Conservation (phyloP, 2,113 vertebrate species). For the Bostrychus sinensis region DNA sequence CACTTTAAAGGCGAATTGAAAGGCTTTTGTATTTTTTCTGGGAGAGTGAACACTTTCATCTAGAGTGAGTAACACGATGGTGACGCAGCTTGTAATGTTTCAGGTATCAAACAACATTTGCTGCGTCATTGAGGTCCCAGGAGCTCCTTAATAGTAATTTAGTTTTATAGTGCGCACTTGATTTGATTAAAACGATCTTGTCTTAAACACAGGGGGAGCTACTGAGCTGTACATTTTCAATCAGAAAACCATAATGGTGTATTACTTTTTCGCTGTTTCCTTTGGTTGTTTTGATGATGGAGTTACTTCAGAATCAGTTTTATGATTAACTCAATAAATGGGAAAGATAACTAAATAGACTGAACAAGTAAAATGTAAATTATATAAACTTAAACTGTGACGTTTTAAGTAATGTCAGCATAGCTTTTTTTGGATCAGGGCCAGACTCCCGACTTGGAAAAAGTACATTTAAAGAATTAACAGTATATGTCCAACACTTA, state of each 20-base stretch:
- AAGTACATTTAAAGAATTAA: not conserved
- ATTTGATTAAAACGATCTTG: conserved; percentile 66
- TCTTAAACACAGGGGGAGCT: conserved; percentile 57
- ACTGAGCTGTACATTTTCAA: conserved; percentile 24
- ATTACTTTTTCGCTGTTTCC: not conserved
- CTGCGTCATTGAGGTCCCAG: conserved; percentile 63
- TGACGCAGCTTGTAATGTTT: conserved; percentile 53
- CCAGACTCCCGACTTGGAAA: not conserved
- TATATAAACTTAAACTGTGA: not conserved
- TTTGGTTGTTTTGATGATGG: not conserved
- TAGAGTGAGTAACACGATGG: conserved; percentile 13
- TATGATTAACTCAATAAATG: not conserved
- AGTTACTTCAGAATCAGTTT: too few species aligned
- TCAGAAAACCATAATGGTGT: not conserved
- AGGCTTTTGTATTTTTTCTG: not conserved
- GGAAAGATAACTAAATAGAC: not conserved
- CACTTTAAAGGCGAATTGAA: conserved; percentile 4
- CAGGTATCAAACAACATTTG: conserved; percentile 45
- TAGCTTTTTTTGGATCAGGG: not conserved
- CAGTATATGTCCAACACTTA: not conserved
- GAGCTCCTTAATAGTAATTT: conserved; percentile 54
- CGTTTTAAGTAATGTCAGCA: not conserved
- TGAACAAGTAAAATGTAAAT: not conserved
- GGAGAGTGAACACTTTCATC: conserved; percentile 17
- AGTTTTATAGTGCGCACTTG: conserved; percentile 73